Evolutionary conservation across 2,113 vertebrate genomes (phyloP), one percentile per base, ranked within the genome.

Genomic region (Alligator sinensis): DNA sequence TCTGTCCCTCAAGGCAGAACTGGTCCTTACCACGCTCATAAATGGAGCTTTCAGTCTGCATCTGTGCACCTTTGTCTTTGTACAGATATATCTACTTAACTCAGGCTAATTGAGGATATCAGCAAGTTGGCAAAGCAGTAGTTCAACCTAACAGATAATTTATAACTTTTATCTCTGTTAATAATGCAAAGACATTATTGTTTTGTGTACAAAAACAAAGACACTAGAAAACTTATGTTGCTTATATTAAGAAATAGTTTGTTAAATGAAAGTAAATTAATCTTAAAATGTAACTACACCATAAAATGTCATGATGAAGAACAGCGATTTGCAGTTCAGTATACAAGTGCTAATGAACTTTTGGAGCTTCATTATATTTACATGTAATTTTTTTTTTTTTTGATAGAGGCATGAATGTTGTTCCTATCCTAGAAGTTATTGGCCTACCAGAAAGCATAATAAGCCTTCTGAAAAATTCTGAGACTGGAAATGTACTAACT

Each of bases 401-500:
- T 94, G 88, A 30, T 96, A 99, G 99, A 96, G 99, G 99, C 77
- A 98, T 99, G 96, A 99, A 99, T 96, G 98, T 99, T 5, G 94
- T 99, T 96, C 99, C 99, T 38, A 99, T 99, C 95, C 97, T 99
- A 91, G 98, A 99, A 95, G 57, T 98, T 84, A 92, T 99, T 68
- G 99, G 99, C 81, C 95, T 99, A 61, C 99, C 99, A 74, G 98
- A 99, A 95, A 98, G 97, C 5, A 5, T 99, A 64, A 97, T 99
- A 78, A 96, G 90, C 92, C 98, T 99, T 96, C 97, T 99, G 97
- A 99, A 98, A 96, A 97, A 99, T 91, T 99, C 99, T 38, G 98
- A 99, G 25, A 98, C 99, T 88, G 99, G 98, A 74, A 99, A 99
- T 78, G 99, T 98, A 21, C 97, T 99, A 82, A 99, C 99, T 80